phyloP scores from a whole-genome alignment of 2,888 invertebrate genomes.

The Pseudococcus longispinus region DNA sequence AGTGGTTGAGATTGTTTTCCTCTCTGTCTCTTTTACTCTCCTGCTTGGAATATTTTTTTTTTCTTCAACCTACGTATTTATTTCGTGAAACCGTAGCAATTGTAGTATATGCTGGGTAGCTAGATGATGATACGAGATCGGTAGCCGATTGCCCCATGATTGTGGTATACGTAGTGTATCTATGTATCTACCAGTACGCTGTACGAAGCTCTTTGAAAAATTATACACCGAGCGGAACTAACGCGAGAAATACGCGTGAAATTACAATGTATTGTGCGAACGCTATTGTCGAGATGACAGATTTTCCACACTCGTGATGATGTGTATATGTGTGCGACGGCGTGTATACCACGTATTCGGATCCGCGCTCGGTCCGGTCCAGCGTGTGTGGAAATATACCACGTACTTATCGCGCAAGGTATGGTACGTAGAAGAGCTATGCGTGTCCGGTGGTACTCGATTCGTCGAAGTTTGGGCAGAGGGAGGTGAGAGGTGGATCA shows the following conservation, averaged over 20 bases:
- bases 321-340: neutral
- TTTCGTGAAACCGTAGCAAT: slow-evolving; percentile 36
- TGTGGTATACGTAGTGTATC: neutral
- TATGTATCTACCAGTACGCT: too few species aligned
- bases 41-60: neutral
- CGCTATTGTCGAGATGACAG: slow-evolving; percentile 51
- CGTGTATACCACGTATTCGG: neutral
- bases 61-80: neutral
- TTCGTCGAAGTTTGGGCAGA: neutral
- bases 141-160: neutral
- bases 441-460: neutral
- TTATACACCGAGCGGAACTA: slow-evolving; percentile 44
- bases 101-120: neutral
- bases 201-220: slow-evolving; percentile 33
- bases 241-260: slow-evolving; percentile 56
- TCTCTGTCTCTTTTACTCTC: neutral
- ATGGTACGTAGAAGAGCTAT: neutral
- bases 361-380: neutral
- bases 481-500: neutral
- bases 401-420: neutral
- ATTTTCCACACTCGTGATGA: slow-evolving; percentile 49
- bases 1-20: neutral
- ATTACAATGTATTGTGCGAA: slow-evolving; percentile 56
- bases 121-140: neutral
- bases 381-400: neutral